Conservation (phyloP, 2,888 invertebrate genomes). For the Nomada lathburiana region DNA sequence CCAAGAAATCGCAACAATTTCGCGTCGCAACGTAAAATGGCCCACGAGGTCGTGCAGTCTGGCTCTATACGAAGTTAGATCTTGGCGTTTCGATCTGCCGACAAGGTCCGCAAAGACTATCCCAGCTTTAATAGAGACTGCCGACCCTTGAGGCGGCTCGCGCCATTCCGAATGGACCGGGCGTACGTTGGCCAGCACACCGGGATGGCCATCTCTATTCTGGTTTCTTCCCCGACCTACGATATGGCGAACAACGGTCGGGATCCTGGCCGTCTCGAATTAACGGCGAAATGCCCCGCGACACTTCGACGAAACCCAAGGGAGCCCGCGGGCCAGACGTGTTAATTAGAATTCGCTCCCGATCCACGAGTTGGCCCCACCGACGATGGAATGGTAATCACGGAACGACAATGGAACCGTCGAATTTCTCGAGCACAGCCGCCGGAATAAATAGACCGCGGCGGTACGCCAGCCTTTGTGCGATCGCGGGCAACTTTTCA, state of each 20-base stretch:
- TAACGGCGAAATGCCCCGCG: constrained; percentile 66
- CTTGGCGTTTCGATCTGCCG: constrained; percentile 63
- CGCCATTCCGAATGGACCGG: constrained; percentile 59
- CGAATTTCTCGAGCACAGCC: constrained; percentile 13
- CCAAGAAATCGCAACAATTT: constrained; percentile 8
- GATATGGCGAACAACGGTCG: constrained; percentile 60
- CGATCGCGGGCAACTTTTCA: not conserved
- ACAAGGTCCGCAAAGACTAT: constrained; percentile 59
- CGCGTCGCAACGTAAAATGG: constrained; percentile 20
- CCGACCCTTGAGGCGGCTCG: constrained; percentile 70
- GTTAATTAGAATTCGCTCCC: constrained; percentile 58
- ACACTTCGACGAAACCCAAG: constrained; percentile 63
- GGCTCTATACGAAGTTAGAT: constrained; percentile 31
- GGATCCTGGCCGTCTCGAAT: constrained; percentile 62
- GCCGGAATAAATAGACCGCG: constrained; percentile 9
- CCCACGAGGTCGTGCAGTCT: constrained; percentile 2
- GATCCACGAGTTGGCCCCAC: constrained; percentile 16
- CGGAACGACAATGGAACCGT: constrained; percentile 37
- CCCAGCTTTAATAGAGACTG: constrained; percentile 69
- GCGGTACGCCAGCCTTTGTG: too few species aligned
- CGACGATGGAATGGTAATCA: constrained; percentile 47
- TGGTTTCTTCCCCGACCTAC: constrained; percentile 63
- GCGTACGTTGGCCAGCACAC: constrained; percentile 48
- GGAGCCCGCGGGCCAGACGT: constrained; percentile 42
- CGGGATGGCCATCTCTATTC: constrained; percentile 34